phyloP scores from a whole-genome alignment of 2,797 vertebrate genomes.

The Cirrhinus mrigala region DNA sequence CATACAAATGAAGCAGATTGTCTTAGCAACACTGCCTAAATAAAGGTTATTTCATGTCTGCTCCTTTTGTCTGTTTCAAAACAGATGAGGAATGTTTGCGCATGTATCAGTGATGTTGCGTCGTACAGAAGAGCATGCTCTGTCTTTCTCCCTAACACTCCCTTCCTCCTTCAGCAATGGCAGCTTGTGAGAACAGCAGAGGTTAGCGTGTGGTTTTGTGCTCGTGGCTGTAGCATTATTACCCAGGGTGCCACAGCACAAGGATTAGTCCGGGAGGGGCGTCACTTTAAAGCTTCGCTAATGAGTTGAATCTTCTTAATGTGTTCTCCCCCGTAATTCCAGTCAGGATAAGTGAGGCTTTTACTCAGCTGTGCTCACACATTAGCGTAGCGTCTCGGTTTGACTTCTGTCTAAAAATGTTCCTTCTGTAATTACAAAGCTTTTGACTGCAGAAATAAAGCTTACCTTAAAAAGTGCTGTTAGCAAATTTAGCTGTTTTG shows the following conservation, averaged over 20 bases:
- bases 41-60: constrained; percentile 28
- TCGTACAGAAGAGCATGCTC: background rate
- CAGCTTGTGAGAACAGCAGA: constrained; percentile 68
- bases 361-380: constrained; percentile 74
- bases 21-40: constrained; percentile 1
- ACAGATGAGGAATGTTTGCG: constrained; percentile 12
- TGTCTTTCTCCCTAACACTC: background rate
- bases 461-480: background rate
- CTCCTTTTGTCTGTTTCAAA: constrained; percentile 5
- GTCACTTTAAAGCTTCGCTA: constrained; percentile 82
- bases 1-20: constrained; percentile 42
- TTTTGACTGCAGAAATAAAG: constrained; percentile 47
- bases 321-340: constrained; percentile 84
- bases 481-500: background rate
- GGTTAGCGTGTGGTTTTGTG: constrained; percentile 48
- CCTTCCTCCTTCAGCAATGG: constrained; percentile 5
- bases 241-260: constrained; percentile 80
- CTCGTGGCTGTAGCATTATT: constrained; percentile 78
- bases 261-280: constrained; percentile 83
- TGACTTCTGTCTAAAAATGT: constrained; percentile 56
- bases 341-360: constrained; percentile 84
- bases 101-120: background rate
- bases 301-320: constrained; percentile 87
- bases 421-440: constrained; percentile 61
- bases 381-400: constrained; percentile 24